Percentiles rank a stretch among this genome's conserved stretches.
phyloP scores from a whole-genome alignment of 2,797 vertebrate species.

The Lycodopsis pacificus region DNA sequence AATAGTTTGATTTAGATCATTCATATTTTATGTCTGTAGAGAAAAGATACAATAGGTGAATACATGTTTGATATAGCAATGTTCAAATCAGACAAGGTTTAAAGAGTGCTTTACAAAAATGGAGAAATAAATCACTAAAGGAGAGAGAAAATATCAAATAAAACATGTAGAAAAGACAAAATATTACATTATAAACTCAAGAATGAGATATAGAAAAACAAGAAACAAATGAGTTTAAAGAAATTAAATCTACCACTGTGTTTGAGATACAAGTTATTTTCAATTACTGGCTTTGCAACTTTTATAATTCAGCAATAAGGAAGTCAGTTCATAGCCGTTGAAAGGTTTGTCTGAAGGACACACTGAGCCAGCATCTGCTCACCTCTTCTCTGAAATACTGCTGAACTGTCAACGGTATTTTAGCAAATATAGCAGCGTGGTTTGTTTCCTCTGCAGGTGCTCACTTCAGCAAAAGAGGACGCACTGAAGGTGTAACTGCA shows the following conservation, averaged over 20 bases:
- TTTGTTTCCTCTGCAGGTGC: conserved; percentile 4
- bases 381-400: neutral
- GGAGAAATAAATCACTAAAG: neutral
- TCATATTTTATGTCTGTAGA: neutral
- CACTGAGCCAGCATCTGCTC: neutral
- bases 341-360: neutral
- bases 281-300: neutral
- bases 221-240: neutral
- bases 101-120: neutral
- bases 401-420: neutral
- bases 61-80: neutral
- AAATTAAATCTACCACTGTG: neutral
- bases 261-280: neutral
- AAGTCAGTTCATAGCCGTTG: neutral
- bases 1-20: neutral
- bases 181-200: neutral
- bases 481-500: neutral
- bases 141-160: neutral
- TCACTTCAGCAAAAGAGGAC: conserved; percentile 10
- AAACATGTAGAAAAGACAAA: neutral
- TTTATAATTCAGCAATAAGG: neutral
- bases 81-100: neutral
- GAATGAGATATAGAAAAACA: neutral
- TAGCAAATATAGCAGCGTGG: neutral
- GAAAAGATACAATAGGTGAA: neutral